Conservation (phyloP, 2,113 vertebrate genomes). For the Motacilla alba region DNA sequence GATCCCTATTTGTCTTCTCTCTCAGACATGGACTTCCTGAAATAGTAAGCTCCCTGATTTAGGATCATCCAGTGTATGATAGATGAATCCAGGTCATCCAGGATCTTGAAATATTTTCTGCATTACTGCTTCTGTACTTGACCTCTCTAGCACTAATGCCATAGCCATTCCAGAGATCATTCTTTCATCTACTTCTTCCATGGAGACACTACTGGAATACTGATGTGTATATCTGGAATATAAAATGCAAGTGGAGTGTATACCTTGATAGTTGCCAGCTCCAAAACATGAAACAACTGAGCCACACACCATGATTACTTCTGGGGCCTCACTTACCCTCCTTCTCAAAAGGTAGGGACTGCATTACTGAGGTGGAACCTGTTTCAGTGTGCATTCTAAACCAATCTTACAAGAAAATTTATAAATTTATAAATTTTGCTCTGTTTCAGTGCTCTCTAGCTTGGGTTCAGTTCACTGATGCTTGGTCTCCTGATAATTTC, state of each 20-base stretch:
- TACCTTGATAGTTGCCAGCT: neutral
- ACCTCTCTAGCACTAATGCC: neutral
- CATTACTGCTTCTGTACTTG: neutral
- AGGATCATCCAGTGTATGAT: fast-evolving
- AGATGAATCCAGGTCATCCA: neutral
- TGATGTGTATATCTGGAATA: neutral
- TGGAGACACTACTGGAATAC: neutral
- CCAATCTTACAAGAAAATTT: neutral
- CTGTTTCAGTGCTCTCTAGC: neutral
- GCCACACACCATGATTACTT: neutral
- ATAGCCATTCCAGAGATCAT: neutral
- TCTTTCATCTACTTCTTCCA: neutral
- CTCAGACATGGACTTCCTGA: neutral
- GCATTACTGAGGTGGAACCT: neutral
- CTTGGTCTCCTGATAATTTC: neutral
- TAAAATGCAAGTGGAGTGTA: neutral
- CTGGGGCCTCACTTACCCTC: neutral
- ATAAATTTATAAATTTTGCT: neutral
- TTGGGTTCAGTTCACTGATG: neutral
- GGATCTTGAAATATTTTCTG: neutral
- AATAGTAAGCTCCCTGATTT: neutral
- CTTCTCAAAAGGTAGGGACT: neutral
- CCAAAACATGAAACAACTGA: neutral
- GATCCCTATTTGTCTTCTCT: neutral
- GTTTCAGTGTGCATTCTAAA: neutral